Conservation (phyloP, 2,113 vertebrate genomes). For the Otocyon megalotis region DNA sequence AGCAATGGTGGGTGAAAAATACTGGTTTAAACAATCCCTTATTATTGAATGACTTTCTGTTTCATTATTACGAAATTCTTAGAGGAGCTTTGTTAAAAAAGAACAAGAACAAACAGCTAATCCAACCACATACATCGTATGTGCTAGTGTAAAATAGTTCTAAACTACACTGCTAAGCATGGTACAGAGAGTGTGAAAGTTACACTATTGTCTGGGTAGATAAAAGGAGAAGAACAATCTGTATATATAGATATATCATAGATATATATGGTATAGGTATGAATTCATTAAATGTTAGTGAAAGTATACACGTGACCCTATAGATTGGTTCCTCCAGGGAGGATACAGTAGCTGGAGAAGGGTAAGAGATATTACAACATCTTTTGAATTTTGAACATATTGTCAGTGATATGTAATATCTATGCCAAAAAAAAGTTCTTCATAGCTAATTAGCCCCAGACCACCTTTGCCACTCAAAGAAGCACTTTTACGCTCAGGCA, state of each 20-base stretch:
- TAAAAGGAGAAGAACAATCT: not conserved
- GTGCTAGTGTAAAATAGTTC: not conserved
- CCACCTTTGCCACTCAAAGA: not conserved
- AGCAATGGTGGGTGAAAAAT: not conserved
- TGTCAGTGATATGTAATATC: not conserved
- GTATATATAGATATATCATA: not conserved
- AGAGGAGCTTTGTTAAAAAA: not conserved
- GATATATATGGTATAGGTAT: not conserved
- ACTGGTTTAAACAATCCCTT: not conserved
- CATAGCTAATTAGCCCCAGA: not conserved
- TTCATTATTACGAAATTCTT: not conserved
- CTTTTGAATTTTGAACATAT: not conserved
- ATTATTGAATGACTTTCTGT: conserved; percentile 7
- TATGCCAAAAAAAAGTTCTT: not conserved
- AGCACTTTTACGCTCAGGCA: not conserved
- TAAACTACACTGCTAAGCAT: not conserved
- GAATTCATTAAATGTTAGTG: not conserved
- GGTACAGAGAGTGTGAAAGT: not conserved
- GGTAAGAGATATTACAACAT: not conserved
- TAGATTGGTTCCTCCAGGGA: not conserved
- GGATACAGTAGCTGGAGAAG: not conserved
- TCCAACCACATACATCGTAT: not conserved
- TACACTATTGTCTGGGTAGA: not conserved
- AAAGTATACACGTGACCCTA: not conserved
- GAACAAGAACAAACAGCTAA: not conserved